phyloP scores from a whole-genome alignment of 53 echinoderm and acorn worm species.

The Antedon mediterranea region DNA sequence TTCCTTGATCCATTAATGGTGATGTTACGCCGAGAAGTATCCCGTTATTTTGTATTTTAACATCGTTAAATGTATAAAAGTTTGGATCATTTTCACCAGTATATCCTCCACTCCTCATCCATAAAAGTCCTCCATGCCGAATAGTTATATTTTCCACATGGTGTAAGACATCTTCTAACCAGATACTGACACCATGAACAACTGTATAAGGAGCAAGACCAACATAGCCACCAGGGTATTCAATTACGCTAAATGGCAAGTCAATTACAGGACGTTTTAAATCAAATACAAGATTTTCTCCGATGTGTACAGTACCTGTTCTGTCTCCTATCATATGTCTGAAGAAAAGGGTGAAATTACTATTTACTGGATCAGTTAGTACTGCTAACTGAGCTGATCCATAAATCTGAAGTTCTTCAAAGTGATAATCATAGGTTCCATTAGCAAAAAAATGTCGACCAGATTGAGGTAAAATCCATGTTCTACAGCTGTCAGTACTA shows the following conservation, averaged over 20 bases:
- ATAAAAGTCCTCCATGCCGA: constrained; percentile 54
- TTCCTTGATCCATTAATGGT: constrained; percentile 46
- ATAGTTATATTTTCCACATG: constrained; percentile 53
- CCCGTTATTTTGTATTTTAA: constrained; percentile 48
- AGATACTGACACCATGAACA: constrained; percentile 70
- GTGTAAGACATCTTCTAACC: constrained; percentile 57
- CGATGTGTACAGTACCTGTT: constrained; percentile 65
- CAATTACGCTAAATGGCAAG: constrained; percentile 69
- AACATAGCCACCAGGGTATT: constrained; percentile 60
- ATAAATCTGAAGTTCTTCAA: constrained; percentile 85
- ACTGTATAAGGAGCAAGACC: constrained; percentile 71
- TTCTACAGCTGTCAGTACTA: constrained; percentile 51
- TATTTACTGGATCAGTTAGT: constrained; percentile 52
- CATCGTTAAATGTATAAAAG: constrained; percentile 41
- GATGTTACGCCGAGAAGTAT: constrained; percentile 40
- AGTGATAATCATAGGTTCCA: constrained; percentile 52
- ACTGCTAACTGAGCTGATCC: constrained; percentile 64
- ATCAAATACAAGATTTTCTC: constrained; percentile 47
- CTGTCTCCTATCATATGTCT: constrained; percentile 87
- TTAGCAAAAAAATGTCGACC: constrained; percentile 72
- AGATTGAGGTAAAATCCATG: constrained; percentile 75
- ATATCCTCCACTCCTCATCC: constrained; percentile 71
- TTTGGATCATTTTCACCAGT: constrained; percentile 43
- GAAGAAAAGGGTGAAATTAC: constrained; percentile 50
- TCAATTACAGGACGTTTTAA: constrained; percentile 73